Evolutionary conservation across 2,888 invertebrate species (phyloP).

Genomic region (Tipula helvola): DNA sequence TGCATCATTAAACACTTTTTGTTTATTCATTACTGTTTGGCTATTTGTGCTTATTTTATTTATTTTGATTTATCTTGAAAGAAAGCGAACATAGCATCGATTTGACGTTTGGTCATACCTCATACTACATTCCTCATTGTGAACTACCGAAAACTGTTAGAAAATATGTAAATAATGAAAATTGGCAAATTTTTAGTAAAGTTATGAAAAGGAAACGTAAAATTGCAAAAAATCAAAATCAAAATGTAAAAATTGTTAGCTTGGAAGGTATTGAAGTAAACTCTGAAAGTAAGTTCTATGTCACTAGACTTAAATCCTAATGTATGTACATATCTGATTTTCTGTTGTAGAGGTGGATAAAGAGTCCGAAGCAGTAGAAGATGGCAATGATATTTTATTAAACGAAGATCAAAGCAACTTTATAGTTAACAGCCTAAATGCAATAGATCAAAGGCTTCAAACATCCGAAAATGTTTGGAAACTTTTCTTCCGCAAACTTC

Average conservation of each 20-base stretch:
- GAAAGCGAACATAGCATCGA: background rate
- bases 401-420: background rate
- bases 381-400: background rate
- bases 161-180: background rate
- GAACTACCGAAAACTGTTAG: background rate
- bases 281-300: background rate
- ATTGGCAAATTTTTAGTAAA: background rate
- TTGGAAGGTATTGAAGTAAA: background rate
- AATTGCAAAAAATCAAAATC: background rate
- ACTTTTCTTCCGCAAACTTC: background rate
- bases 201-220: background rate
- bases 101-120: background rate
- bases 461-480: background rate
- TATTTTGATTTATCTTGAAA: background rate
- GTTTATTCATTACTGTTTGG: background rate
- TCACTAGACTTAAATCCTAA: background rate
- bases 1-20: background rate
- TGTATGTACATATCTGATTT: background rate
- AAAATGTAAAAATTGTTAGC: background rate
- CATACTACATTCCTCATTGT: background rate
- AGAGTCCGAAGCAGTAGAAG: background rate
- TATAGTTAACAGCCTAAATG: background rate
- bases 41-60: background rate
- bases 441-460: background rate
- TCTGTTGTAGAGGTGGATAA: background rate